Conservation (phyloP, 2,113 vertebrate genomes). For the Sarotherodon lohbergeri region DNA sequence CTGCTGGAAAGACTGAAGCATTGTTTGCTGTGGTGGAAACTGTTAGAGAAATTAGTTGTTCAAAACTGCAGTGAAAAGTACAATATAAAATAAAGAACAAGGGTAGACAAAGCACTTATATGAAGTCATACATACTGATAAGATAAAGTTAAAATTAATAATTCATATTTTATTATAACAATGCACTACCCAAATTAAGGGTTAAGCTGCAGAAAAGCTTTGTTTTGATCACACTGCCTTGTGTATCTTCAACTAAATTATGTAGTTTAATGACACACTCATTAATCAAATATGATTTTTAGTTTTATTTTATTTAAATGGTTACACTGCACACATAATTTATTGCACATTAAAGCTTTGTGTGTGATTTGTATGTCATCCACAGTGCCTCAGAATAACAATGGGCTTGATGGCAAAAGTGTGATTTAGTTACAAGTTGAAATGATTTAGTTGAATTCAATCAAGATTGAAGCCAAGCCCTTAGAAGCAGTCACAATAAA, state of each 20-base stretch:
- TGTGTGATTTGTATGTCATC: neutral
- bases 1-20: neutral
- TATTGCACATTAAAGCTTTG: neutral
- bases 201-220: neutral
- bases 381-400: neutral
- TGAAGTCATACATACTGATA: neutral
- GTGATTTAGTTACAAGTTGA: neutral
- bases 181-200: neutral
- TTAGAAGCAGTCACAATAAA: conserved; percentile 12
- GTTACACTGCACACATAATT: neutral
- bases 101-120: neutral
- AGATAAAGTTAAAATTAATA: neutral
- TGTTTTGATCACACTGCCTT: neutral
- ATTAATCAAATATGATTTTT: neutral
- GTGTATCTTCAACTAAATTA: neutral
- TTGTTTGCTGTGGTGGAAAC: neutral
- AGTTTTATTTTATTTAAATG: neutral
- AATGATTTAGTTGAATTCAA: neutral
- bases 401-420: neutral
- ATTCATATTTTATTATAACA: neutral
- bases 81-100: neutral
- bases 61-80: neutral
- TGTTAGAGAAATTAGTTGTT: fast-evolving
- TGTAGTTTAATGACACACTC: neutral
- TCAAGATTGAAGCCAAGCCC: neutral